These are phyloP conservation scores for Pseudopipra pipra DNA, from an alignment of 2,113 vertebrate species.

Conservation along the genomic window DNA sequence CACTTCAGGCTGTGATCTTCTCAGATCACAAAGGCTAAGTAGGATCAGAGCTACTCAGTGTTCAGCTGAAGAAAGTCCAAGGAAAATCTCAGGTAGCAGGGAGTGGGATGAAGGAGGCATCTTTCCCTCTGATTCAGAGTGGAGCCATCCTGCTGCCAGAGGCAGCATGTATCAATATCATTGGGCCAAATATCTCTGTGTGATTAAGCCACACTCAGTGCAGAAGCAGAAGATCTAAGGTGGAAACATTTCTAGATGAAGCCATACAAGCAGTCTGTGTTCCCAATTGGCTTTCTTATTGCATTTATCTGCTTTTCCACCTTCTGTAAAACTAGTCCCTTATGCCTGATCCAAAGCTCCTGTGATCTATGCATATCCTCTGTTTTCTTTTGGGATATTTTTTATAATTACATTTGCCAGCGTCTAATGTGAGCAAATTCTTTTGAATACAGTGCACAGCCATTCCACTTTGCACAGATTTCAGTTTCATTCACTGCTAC, in stretches of 20 bases:
- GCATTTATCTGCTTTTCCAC: not conserved
- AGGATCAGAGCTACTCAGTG: not conserved
- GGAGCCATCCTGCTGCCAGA: not conserved
- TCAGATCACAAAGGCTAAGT: not conserved
- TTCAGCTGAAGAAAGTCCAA: not conserved
- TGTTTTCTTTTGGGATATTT: conserved; percentile 14
- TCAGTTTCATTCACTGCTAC: not conserved
- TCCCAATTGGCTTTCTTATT: not conserved
- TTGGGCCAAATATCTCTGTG: not conserved
- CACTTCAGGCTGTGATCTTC: not conserved
- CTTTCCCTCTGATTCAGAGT: not conserved
- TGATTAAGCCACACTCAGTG: not conserved
- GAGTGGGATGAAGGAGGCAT: not conserved
- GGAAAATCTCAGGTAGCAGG: not conserved
- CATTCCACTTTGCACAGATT: not conserved
- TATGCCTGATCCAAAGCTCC: not conserved
- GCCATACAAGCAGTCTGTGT: not conserved
- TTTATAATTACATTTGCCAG: not conserved
- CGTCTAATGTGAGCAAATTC: not conserved
- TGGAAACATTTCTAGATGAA: not conserved
- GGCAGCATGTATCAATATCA: not conserved
- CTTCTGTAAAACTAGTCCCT: not conserved
- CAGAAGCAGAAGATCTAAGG: not conserved
- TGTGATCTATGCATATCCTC: not conserved
- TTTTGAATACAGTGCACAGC: not conserved